These are phyloP conservation scores for Shargacucullia verbasci DNA, from an alignment of 2,888 invertebrate genomes.

Conservation along the genomic window DNA sequence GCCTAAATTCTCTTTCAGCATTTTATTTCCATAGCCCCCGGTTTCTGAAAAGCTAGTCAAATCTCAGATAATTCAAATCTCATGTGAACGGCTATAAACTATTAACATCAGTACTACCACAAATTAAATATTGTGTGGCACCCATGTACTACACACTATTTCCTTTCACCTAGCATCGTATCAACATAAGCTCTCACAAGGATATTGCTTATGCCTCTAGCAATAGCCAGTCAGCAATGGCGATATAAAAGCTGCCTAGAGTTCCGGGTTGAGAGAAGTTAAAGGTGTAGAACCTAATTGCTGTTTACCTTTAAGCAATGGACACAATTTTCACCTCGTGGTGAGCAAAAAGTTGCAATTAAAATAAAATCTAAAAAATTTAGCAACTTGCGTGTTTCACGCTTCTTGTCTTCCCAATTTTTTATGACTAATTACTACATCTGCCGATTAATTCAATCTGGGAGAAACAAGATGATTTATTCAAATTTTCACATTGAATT, in stretches of 20 bases:
- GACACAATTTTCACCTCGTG: constrained; percentile 26
- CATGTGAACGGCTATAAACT: too few species aligned
- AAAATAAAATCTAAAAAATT: constrained; percentile 22
- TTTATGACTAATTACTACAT: constrained; percentile 18
- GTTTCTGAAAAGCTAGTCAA: too few species aligned
- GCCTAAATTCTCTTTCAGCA: constrained; percentile 17
- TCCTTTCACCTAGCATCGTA: too few species aligned
- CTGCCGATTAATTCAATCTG: constrained; percentile 29
- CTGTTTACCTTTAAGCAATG: constrained; percentile 27
- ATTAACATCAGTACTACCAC: too few species aligned
- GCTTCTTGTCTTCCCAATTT: constrained; percentile 41
- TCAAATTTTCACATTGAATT: constrained; percentile 35
- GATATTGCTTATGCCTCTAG: too few species aligned
- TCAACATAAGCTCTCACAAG: too few species aligned
- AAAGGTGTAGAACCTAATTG: constrained; percentile 7
- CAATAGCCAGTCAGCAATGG: too few species aligned
- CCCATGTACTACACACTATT: too few species aligned
- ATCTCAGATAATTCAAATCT: too few species aligned
- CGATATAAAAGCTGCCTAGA: too few species aligned
- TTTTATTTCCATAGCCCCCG: constrained; percentile 6
- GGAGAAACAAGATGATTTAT: constrained; percentile 28
- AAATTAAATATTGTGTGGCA: too few species aligned
- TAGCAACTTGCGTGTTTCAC: constrained; percentile 37
- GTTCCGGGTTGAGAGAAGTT: constrained; percentile 8
- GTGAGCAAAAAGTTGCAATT: constrained; percentile 25